A percentile compares a stretch with the other conserved stretches of the same genome.
phyloP scores from a whole-genome alignment of 2,113 vertebrate genomes.

The Tragelaphus imberbis region DNA sequence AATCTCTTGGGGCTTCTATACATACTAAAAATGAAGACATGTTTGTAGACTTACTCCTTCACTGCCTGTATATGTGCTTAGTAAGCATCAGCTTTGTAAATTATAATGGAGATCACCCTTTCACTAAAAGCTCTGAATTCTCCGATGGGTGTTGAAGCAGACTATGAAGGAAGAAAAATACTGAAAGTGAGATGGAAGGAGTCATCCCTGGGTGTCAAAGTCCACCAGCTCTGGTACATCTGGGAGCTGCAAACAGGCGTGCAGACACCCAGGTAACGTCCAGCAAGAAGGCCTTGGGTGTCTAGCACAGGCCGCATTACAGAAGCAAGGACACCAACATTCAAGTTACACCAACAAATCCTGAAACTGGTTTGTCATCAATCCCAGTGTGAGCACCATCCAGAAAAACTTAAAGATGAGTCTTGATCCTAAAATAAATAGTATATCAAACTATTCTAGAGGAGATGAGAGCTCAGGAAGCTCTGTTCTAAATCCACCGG shows the following conservation, averaged over 20 bases:
- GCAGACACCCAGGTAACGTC: background rate
- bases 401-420: too few species aligned
- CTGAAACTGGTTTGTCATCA: background rate
- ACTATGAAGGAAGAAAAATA: background rate
- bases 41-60: background rate
- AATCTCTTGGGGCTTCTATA: background rate
- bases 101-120: background rate
- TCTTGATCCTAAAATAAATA: background rate
- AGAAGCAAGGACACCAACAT: background rate
- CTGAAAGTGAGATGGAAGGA: too few species aligned
- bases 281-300: background rate
- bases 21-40: background rate
- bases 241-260: background rate
- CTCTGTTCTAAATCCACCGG: background rate
- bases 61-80: background rate
- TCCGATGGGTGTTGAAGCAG: background rate
- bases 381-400: background rate
- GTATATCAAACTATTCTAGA: background rate
- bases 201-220: accelerated
- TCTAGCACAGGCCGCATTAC: background rate
- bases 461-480: background rate
- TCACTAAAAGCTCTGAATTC: background rate
- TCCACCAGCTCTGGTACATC: background rate
- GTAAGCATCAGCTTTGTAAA: background rate
- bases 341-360: background rate